These are phyloP conservation scores for Urocyon cinereoargenteus DNA, from an alignment of 2,797 vertebrate species.

Conservation along the genomic window DNA sequence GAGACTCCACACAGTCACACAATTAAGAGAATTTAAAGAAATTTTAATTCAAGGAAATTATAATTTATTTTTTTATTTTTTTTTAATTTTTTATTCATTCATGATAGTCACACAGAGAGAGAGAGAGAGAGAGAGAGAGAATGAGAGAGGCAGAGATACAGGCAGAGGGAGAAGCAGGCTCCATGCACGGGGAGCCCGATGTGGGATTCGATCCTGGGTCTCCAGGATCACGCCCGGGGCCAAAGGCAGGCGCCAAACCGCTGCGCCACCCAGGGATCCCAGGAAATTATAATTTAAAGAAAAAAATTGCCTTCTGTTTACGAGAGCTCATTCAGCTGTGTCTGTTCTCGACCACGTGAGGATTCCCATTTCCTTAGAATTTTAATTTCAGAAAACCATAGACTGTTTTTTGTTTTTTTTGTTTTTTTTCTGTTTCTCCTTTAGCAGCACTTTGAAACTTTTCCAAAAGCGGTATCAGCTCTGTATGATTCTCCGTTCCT, in stretches of 20 bases:
- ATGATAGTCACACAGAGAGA: too few relatives aligned
- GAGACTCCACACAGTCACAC: background rate
- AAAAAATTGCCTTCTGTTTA: background rate
- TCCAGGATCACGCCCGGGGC: too few relatives aligned
- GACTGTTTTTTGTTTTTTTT: background rate
- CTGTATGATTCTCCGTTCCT: background rate
- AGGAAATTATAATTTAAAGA: background rate
- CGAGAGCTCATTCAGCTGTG: background rate
- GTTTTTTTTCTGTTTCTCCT: background rate
- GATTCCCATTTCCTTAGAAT: background rate
- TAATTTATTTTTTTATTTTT: too few relatives aligned
- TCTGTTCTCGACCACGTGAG: background rate
- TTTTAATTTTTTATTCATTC: too few relatives aligned
- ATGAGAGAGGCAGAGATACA: too few relatives aligned
- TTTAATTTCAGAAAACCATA: slow-evolving; percentile 25
- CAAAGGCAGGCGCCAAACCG: too few relatives aligned
- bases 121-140: too few relatives aligned
- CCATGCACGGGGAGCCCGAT: too few relatives aligned
- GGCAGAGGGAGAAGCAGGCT: too few relatives aligned
- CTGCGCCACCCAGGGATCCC: too few relatives aligned
- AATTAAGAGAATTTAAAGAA: background rate
- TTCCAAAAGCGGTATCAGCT: background rate
- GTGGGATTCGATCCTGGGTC: too few relatives aligned
- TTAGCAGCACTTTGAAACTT: slow-evolving; percentile 1
- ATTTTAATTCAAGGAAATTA: too few relatives aligned